Evolutionary conservation across 35 echinoderm and acorn worm species (phyloP), one percentile per base, ranked within the genome.

Genomic region (Apostichopus japonicus): DNA sequence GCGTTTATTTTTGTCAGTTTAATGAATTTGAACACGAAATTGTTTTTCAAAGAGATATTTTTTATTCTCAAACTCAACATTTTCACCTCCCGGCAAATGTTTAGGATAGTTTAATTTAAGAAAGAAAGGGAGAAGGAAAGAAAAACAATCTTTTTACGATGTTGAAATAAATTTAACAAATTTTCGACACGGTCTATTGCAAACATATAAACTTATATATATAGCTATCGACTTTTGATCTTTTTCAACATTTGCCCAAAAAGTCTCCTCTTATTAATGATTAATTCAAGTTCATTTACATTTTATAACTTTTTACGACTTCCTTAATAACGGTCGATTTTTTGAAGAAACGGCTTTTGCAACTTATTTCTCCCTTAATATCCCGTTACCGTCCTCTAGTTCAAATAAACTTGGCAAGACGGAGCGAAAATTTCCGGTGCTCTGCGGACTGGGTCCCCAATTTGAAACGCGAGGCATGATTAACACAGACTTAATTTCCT

Each of bases 251-350:
- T n/a, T n/a, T 75, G 6, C 71, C 11, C n/a, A n/a, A 44, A 44
- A 75, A 75, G 16, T n/a, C 71, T 75, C 13, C 11, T 33, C 16
- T 72, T 89, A 72, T 89, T 89, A 65, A 65, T 89, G 86, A 89
- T 89, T 89, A 89, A 89, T 89, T 89, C 21, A 72, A 52, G 86
- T 89, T 89, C 86, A 89, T 89, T 89, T 89, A 73, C 86, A 89
- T 89, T 89, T 89, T 89, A 89, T 89, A 71, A 89, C 61, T 89
- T 88, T 82, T 89, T 89, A 89, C 86, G 72, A 89, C 86, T 89
- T 89, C 86, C 86, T 89, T 73, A 89, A 89, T 89, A 89, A 89
- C 86, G 61, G 86, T 16, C 27, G 86, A 89, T 27, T 16, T 56
- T 9, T 52, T 56, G n/a, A 89, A 54, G 8, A 44, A 44, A 44